These are phyloP conservation scores for Ptiloglossa arizonensis DNA, from an alignment of 1,140 invertebrate genomes.

Conservation along the genomic window DNA sequence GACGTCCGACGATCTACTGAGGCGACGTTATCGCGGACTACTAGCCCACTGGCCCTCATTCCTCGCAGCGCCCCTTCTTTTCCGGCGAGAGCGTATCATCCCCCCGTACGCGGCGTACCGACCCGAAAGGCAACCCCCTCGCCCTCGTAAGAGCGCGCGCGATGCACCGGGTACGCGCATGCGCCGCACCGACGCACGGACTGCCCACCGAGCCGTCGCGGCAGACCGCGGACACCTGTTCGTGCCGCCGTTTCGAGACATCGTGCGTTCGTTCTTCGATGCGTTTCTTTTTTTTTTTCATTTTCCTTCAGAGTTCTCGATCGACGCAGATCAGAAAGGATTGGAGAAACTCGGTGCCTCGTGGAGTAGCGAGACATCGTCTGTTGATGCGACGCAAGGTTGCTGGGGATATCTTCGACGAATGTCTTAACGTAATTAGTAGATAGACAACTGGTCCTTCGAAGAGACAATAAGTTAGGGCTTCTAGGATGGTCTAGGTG, in stretches of 20 bases:
- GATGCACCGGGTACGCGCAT: constrained; percentile 17
- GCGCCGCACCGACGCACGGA: constrained; percentile 14
- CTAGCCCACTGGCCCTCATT: constrained; percentile 65
- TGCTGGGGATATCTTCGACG: too few relatives aligned
- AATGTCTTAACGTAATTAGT: too few relatives aligned
- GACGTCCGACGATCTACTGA: constrained; percentile 53
- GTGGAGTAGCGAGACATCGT: too few relatives aligned
- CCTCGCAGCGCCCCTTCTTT: constrained; percentile 23
- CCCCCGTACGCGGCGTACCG: background rate
- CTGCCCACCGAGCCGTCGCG: constrained; percentile 22
- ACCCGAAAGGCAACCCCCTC: background rate
- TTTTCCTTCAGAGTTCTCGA: too few relatives aligned
- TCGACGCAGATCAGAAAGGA: too few relatives aligned
- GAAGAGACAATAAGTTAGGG: too few relatives aligned
- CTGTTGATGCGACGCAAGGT: too few relatives aligned
- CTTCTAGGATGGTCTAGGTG: too few relatives aligned
- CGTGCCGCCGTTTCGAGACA: constrained; percentile 23
- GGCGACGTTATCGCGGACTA: constrained; percentile 61
- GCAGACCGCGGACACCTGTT: constrained; percentile 58
- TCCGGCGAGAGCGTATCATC: constrained; percentile 26
- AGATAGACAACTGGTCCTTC: too few relatives aligned
- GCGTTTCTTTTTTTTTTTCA: background rate
- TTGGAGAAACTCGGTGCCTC: too few relatives aligned
- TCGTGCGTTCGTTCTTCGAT: background rate
- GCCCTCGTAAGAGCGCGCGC: background rate